These are phyloP conservation scores for Alauda arvensis DNA, from an alignment of 2,797 vertebrate species.

Conservation along the genomic window DNA sequence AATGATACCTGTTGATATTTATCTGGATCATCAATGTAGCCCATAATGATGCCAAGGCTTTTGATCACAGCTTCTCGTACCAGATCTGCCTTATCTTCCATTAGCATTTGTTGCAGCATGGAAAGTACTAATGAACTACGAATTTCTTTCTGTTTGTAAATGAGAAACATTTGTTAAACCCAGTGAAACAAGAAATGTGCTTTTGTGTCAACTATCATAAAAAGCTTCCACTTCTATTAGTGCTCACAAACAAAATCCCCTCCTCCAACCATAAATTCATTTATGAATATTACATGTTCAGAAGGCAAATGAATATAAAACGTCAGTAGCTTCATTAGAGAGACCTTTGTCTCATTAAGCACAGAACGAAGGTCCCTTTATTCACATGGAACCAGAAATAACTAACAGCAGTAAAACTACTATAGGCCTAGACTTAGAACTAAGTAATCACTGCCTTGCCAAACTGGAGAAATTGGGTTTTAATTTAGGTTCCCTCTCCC, in stretches of 20 bases:
- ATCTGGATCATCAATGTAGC: slow-evolving; percentile 95
- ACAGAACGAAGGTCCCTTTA: neutral
- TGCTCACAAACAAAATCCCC: neutral
- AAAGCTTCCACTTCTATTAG: neutral
- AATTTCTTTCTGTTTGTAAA: slow-evolving; percentile 89
- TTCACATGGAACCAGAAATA: neutral
- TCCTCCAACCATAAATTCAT: neutral
- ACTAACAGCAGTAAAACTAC: neutral
- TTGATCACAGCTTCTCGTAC: slow-evolving; percentile 98
- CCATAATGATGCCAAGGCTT: slow-evolving; percentile 97
- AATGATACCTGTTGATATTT: slow-evolving; percentile 91
- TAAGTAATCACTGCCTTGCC: neutral
- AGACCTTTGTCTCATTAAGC: neutral
- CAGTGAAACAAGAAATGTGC: neutral
- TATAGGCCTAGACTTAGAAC: neutral
- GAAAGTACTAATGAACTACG: slow-evolving; percentile 96
- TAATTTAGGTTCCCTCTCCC: neutral
- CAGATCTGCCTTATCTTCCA: slow-evolving; percentile 97
- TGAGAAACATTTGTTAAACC: neutral
- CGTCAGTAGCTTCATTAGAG: neutral
- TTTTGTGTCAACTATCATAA: neutral
- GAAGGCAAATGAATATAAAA: neutral
- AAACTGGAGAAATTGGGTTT: neutral
- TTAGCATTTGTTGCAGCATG: slow-evolving; percentile 97
- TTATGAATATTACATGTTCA: neutral